A percentile compares a stretch with the other conserved stretches of the same genome.
Evolutionary conservation across 2,888 invertebrate genomes (phyloP).

Genomic region (Rhimphoctona megacephalus): DNA sequence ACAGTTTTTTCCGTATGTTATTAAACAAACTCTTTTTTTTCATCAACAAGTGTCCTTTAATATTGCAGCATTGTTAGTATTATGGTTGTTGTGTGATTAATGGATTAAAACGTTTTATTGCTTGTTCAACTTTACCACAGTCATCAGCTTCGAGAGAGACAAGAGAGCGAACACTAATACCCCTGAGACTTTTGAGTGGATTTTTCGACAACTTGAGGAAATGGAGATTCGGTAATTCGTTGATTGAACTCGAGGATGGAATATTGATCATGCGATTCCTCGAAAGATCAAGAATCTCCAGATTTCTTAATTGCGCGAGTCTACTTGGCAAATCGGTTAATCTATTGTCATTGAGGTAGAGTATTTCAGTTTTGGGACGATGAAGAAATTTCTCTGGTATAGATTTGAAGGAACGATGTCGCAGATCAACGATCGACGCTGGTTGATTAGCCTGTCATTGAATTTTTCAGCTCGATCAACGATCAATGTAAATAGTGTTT

Average conservation of each 20-base stretch:
- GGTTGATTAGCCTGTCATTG: slow-evolving; percentile 23
- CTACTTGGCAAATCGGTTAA: slow-evolving; percentile 85
- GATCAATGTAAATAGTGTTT: not conserved
- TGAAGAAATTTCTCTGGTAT: slow-evolving; percentile 12
- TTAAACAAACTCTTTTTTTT: too few species aligned
- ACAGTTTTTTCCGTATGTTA: too few species aligned
- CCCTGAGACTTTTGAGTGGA: slow-evolving; percentile 51
- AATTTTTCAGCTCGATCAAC: slow-evolving; percentile 6
- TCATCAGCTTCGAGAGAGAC: slow-evolving; percentile 35
- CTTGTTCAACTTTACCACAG: slow-evolving; percentile 38
- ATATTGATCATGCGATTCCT: slow-evolving; percentile 88
- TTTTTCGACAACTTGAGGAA: slow-evolving; percentile 47
- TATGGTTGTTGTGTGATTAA: not conserved
- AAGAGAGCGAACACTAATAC: slow-evolving; percentile 31
- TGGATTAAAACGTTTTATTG: not conserved
- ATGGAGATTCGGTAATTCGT: slow-evolving; percentile 34
- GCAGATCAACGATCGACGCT: slow-evolving; percentile 30
- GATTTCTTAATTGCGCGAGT: slow-evolving; percentile 85
- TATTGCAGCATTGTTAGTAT: not conserved
- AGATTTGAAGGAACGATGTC: slow-evolving; percentile 7
- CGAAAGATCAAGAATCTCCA: slow-evolving; percentile 87
- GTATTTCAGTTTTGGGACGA: slow-evolving; percentile 30
- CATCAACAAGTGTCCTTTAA: not conserved
- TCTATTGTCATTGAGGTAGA: slow-evolving; percentile 86
- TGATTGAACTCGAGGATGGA: slow-evolving; percentile 31